A percentile compares a stretch with the other conserved stretches of the same genome.
Conservation (phyloP, 2,113 vertebrate genomes). For the Pachyramphus minor region DNA sequence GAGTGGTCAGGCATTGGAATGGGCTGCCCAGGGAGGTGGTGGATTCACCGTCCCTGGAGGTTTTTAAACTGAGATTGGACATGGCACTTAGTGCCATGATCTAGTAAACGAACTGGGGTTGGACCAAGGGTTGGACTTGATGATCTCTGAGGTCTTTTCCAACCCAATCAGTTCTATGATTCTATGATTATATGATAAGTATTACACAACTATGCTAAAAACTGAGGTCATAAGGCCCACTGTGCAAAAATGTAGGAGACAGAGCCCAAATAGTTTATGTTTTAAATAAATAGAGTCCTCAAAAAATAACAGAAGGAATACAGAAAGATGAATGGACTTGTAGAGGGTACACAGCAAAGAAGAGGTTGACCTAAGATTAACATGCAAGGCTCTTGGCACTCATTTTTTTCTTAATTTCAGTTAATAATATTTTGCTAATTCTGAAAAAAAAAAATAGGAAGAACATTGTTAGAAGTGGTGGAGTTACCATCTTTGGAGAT, state of each 20-base stretch:
- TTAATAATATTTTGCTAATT: background rate
- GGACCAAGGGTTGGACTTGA: too few species aligned
- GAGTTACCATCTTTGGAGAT: background rate
- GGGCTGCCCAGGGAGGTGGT: too few species aligned
- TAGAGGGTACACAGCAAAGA: background rate
- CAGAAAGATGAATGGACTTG: background rate
- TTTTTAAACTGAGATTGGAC: too few species aligned
- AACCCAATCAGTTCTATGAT: too few species aligned
- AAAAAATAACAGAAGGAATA: background rate
- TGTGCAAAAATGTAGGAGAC: background rate
- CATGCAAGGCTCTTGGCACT: background rate
- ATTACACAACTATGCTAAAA: background rate
- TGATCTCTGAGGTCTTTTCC: too few species aligned
- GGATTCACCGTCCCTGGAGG: too few species aligned
- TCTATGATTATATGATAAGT: too few species aligned
- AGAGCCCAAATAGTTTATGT: background rate
- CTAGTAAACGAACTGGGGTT: too few species aligned
- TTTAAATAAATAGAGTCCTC: background rate
- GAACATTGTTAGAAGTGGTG: background rate
- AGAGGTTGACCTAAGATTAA: background rate
- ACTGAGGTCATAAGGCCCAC: background rate
- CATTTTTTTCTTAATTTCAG: background rate
- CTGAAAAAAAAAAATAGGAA: background rate
- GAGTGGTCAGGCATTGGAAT: too few species aligned
- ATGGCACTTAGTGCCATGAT: too few species aligned